Percentiles rank a stretch among this genome's conserved stretches.
Evolutionary conservation across 2,888 invertebrate genomes (phyloP).

Genomic region (Mayetiola destructor): DNA sequence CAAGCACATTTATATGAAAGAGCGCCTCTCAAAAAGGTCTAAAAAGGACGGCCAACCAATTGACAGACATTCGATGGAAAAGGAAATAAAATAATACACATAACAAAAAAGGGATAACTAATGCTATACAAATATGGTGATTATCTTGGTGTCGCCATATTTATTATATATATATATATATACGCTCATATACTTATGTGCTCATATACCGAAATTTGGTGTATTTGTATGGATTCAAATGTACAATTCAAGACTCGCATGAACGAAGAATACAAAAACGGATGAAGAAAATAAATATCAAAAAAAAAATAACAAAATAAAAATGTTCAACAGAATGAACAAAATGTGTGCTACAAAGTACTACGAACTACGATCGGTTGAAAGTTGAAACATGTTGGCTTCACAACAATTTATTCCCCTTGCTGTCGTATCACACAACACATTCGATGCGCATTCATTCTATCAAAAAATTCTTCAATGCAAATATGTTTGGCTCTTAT

Average conservation of each 20-base stretch:
- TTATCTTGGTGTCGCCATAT: conserved; percentile 13
- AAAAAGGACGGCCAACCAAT: neutral
- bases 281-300: neutral
- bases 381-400: no score
- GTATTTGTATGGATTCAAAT: no score
- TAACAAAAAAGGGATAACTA: neutral
- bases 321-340: neutral
- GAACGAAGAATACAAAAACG: neutral
- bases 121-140: conserved; percentile 14
- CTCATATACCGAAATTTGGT: no score
- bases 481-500: conserved; percentile 9
- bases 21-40: neutral
- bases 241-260: no score
- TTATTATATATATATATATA: neutral
- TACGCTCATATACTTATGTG: no score
- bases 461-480: conserved; percentile 9
- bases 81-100: neutral
- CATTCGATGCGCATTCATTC: conserved; percentile 5
- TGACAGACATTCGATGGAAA: neutral
- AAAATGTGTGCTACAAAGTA: neutral
- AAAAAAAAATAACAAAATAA: neutral
- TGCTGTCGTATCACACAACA: neutral
- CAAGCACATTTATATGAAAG: neutral
- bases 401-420: conserved; percentile 10
- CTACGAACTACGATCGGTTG: no score